A percentile compares a stretch with the other conserved stretches of the same genome.
phyloP scores from a whole-genome alignment of 2,797 vertebrate genomes.

The Pelobates cultripes region DNA sequence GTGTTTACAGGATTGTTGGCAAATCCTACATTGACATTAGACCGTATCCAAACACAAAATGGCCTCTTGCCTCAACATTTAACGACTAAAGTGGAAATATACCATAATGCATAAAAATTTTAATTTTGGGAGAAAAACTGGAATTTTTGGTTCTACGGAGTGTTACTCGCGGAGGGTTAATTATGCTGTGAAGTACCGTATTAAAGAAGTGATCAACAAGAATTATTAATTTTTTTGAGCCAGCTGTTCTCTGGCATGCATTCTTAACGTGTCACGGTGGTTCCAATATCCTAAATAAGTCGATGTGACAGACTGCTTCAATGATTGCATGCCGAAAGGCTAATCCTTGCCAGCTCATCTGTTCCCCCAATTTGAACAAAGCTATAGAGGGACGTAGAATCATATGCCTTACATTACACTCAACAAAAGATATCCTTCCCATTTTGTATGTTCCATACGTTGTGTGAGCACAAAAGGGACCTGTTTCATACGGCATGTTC shows the following conservation, averaged over 20 bases:
- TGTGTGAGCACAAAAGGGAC: too few relatives aligned
- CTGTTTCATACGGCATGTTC: too few relatives aligned
- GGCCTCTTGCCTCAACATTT: not conserved
- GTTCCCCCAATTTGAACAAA: constrained; percentile 30
- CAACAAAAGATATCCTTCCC: constrained; percentile 15
- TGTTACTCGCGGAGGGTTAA: constrained; percentile 45
- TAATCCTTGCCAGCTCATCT: constrained; percentile 47
- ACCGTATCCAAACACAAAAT: not conserved
- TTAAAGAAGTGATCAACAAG: constrained; percentile 51
- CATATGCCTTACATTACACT: constrained; percentile 35
- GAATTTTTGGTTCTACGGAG: constrained; percentile 13
- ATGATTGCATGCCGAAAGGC: constrained; percentile 51
- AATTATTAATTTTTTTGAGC: constrained; percentile 51
- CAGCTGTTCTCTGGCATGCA: constrained; percentile 54
- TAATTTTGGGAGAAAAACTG: constrained; percentile 18
- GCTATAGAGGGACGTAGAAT: constrained; percentile 21
- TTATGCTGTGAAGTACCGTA: constrained; percentile 45
- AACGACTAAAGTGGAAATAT: not conserved
- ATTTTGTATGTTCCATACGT: not conserved
- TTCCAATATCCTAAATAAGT: constrained; percentile 56
- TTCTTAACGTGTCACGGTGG: constrained; percentile 49
- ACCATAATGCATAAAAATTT: not conserved
- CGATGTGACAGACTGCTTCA: constrained; percentile 53
- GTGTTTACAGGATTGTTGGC: not conserved
- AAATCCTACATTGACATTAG: not conserved